A percentile compares a stretch with the other conserved stretches of the same genome.
Conservation (phyloP, 2,888 invertebrate species). For the Drosophila mercatorum region DNA sequence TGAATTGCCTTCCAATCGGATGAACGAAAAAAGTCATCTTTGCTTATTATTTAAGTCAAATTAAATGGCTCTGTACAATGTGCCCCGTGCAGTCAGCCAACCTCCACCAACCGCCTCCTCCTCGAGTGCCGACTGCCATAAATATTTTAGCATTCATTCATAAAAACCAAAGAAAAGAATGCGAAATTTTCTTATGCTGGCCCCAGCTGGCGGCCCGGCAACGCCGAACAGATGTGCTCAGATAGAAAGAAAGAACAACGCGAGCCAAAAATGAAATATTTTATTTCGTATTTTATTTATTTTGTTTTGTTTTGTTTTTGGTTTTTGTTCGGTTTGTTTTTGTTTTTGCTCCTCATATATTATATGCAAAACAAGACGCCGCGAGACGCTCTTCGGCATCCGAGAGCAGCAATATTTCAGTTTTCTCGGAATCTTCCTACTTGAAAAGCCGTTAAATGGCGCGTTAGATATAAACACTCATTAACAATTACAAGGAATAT, state of each 20-base stretch:
- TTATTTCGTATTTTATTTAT: conserved; percentile 32
- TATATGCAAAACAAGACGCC: conserved; percentile 51
- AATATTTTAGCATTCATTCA: conserved; percentile 72
- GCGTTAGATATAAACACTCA: conserved; percentile 42
- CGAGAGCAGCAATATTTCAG: conserved; percentile 38
- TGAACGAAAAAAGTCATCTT: conserved; percentile 25
- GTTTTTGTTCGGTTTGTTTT: not conserved
- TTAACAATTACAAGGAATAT: conserved; percentile 18
- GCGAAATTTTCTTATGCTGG: conserved; percentile 49
- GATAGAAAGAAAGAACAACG: conserved; percentile 40
- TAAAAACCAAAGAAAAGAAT: conserved; percentile 56
- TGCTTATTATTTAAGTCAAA: conserved; percentile 77
- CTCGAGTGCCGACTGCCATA: conserved; percentile 41
- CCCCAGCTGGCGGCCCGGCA: conserved; percentile 53
- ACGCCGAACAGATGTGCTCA: conserved; percentile 67
- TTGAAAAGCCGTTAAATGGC: conserved; percentile 46
- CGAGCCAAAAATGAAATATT: conserved; percentile 63
- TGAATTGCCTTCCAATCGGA: conserved; percentile 49
- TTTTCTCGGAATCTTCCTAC: conserved; percentile 37
- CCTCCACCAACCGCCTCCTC: not conserved
- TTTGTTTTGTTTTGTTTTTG: conserved; percentile 7
- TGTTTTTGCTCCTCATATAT: conserved; percentile 33
- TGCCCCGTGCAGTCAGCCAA: not conserved
- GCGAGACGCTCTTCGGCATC: conserved; percentile 18
- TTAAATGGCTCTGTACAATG: conserved; percentile 57